Evolutionary conservation across 1,140 invertebrate species (phyloP), one percentile per base, ranked within the genome.

Genomic region (Archivesica marissinica): DNA sequence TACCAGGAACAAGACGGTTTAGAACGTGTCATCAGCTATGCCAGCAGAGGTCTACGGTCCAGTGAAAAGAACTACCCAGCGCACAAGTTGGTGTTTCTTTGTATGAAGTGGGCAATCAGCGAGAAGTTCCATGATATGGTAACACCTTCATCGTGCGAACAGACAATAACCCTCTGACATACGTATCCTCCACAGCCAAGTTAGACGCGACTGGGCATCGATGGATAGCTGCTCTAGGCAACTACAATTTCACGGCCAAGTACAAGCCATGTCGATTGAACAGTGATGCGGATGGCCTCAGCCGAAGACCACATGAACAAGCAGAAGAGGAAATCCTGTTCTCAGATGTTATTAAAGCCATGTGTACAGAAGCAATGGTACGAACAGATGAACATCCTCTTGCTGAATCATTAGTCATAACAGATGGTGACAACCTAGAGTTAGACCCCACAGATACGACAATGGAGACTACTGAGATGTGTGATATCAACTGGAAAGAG

Each of bases 1-100:
- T 87, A 81, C 20, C 91, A 92, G 82, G 38, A 39, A 30, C 76
- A 88, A 56, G 79, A 88, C 6, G 86, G 86, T 72, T 35, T 66
- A 6, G 78, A 87, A 52, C 33, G 80, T 13, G 85, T 86, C 0
- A 86, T 91, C 7, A 79, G 86, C 0, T 78, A 86, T 74, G 74
- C 74, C 17, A 77, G 76, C 17, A 76, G 84, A 78, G 72, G 70
- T 20, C 44, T 83, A n/a, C 70, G 23, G 15, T 28, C 30, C 28
- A 77, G 70, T 11, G 70, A 86, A 39, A 41, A 35, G 15, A 83
- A 88, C 74, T 88, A 85, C 35, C 41, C 66, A 17, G 39, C 64
- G 4, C 75, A 86, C 41, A 76, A 86, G 44, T 41, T 70, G 17
- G 87, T 86, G 20, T 82, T 78, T 28, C 61, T 81, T 13, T 68